Conservation (phyloP, 2,113 vertebrate species). For the Leucosticte australis region DNA sequence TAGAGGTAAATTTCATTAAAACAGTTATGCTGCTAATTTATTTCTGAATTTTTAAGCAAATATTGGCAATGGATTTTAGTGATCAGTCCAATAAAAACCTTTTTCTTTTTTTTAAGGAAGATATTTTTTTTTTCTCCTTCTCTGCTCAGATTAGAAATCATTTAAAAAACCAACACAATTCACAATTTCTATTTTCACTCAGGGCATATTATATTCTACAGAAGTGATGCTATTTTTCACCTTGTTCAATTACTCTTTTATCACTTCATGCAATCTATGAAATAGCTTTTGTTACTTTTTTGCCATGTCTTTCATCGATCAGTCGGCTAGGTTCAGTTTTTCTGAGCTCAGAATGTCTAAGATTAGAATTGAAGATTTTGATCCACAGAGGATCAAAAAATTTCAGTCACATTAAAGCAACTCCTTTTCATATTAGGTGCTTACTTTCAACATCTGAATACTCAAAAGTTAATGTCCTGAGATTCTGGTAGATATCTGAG, state of each 20-base stretch:
- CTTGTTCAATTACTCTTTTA: neutral
- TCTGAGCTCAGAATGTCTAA: neutral
- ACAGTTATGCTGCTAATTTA: neutral
- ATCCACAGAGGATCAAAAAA: neutral
- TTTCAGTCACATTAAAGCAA: neutral
- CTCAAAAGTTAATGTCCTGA: neutral
- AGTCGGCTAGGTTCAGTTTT: neutral
- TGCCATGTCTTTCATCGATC: neutral
- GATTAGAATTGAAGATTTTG: neutral
- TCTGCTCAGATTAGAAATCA: neutral
- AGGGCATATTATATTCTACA: neutral
- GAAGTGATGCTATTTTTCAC: neutral
- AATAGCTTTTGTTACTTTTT: neutral
- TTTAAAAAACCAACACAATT: neutral
- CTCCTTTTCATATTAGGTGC: neutral
- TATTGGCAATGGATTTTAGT: neutral
- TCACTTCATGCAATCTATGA: neutral
- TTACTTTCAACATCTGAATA: neutral
- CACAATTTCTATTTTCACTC: neutral
- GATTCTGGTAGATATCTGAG: neutral
- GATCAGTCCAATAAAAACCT: neutral
- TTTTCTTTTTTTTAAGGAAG: neutral
- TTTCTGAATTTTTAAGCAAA: constrained; percentile 5
- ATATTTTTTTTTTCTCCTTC: neutral
- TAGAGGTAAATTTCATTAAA: neutral